Conservation (phyloP, 2,888 invertebrate genomes). For the Folsomia manolachei region DNA sequence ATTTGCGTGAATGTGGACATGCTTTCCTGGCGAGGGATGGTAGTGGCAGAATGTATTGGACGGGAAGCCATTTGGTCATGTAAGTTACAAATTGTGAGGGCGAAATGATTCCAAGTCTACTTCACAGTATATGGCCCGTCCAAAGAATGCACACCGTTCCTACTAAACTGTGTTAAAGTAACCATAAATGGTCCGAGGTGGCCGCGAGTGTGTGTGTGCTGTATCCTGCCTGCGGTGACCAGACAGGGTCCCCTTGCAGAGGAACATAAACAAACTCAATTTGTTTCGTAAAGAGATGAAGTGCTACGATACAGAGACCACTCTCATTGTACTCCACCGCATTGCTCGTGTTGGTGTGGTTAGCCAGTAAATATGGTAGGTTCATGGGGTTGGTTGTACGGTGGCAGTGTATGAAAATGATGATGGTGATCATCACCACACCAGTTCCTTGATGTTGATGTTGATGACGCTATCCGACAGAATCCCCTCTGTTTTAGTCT, state of each 20-base stretch:
- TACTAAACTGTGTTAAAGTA: conserved; percentile 31
- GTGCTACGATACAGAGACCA: conserved; percentile 19
- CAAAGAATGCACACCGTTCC: conserved; percentile 15
- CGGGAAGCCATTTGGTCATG: conserved; percentile 23
- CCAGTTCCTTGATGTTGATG: background rate
- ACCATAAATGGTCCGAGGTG: conserved; percentile 34
- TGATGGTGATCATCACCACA: conserved; percentile 17
- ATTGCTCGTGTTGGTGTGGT: no score
- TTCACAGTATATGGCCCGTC: background rate
- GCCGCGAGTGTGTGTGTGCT: conserved; percentile 12
- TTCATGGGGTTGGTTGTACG: background rate
- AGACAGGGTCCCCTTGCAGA: conserved; percentile 19
- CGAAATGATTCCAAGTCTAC: conserved; percentile 16
- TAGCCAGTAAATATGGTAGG: conserved; percentile 14
- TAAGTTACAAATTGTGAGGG: conserved; percentile 10
- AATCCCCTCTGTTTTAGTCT: background rate
- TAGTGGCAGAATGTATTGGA: conserved; percentile 15
- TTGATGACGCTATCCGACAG: conserved; percentile 11
- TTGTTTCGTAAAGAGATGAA: conserved; percentile 31
- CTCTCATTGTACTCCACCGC: no score
- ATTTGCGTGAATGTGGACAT: background rate
- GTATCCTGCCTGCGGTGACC: background rate
- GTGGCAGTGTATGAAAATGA: conserved; percentile 21
- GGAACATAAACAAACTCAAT: conserved; percentile 34
- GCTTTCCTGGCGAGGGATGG: background rate